phyloP scores from a whole-genome alignment of 2,888 invertebrate species.

The Himalopsyche kuldschensis region DNA sequence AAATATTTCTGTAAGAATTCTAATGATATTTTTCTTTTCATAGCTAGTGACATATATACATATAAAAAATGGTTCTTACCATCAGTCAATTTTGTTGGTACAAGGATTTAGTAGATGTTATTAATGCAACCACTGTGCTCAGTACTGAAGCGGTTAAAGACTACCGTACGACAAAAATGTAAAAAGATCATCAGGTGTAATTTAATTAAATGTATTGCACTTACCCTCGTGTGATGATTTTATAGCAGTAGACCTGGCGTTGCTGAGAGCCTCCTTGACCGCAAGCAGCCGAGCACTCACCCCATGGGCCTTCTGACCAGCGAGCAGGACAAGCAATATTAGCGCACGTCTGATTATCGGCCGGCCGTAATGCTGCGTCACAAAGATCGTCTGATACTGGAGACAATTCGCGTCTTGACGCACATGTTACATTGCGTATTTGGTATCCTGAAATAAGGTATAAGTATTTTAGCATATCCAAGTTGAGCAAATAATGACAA shows the following conservation, averaged over 20 bases:
- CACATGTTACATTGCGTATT: constrained; percentile 78
- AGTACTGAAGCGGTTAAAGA: too few relatives aligned
- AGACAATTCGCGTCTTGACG: constrained; percentile 71
- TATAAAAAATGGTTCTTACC: too few relatives aligned
- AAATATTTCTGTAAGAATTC: too few relatives aligned
- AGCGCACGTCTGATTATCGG: constrained; percentile 71
- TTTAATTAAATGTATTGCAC: constrained; percentile 7
- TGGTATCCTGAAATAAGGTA: constrained; percentile 62
- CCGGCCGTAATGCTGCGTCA: constrained; percentile 74
- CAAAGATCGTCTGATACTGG: constrained; percentile 77
- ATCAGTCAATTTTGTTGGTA: too few relatives aligned
- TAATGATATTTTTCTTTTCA: too few relatives aligned
- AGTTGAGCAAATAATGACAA: too few relatives aligned
- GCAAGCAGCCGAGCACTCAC: constrained; percentile 79
- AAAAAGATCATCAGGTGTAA: background rate
- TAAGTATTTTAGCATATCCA: too few relatives aligned
- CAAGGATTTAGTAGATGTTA: too few relatives aligned
- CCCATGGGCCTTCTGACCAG: constrained; percentile 82
- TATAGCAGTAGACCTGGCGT: constrained; percentile 78
- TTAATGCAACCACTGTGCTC: too few relatives aligned
- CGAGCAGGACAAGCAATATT: constrained; percentile 75
- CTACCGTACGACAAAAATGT: too few relatives aligned
- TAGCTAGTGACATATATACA: too few relatives aligned
- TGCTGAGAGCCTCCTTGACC: constrained; percentile 74
- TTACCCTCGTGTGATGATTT: constrained; percentile 72